phyloP scores from a whole-genome alignment of 2,888 invertebrate genomes.

The Nysson spinosus region DNA sequence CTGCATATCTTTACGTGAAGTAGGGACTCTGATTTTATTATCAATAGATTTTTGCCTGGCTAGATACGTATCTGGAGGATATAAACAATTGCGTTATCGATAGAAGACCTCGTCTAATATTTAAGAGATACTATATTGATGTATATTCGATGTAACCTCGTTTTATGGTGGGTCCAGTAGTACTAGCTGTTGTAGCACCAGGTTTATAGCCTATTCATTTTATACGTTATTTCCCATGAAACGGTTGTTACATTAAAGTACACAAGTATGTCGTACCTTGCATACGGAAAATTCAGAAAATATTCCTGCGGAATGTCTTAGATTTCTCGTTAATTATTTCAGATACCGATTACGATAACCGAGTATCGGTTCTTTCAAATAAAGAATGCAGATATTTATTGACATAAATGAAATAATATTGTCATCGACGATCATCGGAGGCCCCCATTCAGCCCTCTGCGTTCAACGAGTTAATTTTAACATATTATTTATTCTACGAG shows the following conservation, averaged over 20 bases:
- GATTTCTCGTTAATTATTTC: conserved; percentile 18
- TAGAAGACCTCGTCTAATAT: too few relatives aligned
- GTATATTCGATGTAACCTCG: conserved; percentile 57
- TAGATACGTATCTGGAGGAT: too few relatives aligned
- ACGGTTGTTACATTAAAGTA: conserved; percentile 59
- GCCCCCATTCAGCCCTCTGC: too few relatives aligned
- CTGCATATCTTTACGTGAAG: too few relatives aligned
- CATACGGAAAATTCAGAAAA: conserved; percentile 37
- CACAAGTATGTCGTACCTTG: conserved; percentile 47
- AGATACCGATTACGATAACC: background rate
- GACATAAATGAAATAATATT: too few relatives aligned
- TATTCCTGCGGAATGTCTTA: conserved; percentile 15
- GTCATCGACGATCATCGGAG: too few relatives aligned
- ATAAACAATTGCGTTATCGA: too few relatives aligned
- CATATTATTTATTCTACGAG: too few relatives aligned
- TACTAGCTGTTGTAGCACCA: conserved; percentile 56
- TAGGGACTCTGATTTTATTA: background rate
- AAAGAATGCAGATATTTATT: too few relatives aligned
- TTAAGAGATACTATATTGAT: conserved; percentile 67
- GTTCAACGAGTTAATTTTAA: too few relatives aligned
- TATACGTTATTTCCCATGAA: conserved; percentile 73
- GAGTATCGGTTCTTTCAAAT: too few relatives aligned
- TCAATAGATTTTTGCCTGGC: background rate
- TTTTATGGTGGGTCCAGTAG: conserved; percentile 53
- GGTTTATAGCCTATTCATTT: conserved; percentile 75